Evolutionary conservation across 2,113 vertebrate genomes (phyloP).

Genomic region (Planiliza haematocheilus): DNA sequence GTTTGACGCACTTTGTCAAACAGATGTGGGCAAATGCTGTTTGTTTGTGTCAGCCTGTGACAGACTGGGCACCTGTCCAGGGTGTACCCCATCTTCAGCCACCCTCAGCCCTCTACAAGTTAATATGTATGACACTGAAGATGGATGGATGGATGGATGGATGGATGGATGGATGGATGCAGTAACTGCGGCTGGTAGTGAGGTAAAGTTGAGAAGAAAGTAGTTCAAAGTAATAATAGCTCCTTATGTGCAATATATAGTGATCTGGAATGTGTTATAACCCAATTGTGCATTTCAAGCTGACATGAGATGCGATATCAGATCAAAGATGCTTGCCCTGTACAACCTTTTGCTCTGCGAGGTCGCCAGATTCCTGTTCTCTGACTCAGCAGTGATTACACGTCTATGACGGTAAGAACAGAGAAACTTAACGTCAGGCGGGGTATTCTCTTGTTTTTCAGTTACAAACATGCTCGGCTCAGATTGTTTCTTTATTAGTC

Average conservation of each 20-base stretch:
- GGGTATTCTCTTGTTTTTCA: not conserved
- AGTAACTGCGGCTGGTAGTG: not conserved
- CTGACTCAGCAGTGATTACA: not conserved
- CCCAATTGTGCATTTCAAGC: not conserved
- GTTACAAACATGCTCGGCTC: not conserved
- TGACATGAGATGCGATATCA: not conserved
- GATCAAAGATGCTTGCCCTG: not conserved
- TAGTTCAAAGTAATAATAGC: not conserved
- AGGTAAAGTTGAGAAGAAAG: not conserved
- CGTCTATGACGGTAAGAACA: not conserved
- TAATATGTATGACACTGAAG: too few relatives aligned
- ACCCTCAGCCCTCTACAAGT: too few relatives aligned
- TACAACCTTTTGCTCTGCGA: constrained; percentile 6
- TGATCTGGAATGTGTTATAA: too few relatives aligned
- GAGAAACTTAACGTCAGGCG: not conserved
- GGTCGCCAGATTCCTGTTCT: constrained; percentile 14
- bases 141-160: too few relatives aligned
- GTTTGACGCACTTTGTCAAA: too few relatives aligned
- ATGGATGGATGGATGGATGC: too few relatives aligned
- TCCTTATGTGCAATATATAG: too few relatives aligned
- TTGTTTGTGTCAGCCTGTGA: too few relatives aligned
- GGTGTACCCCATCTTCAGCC: too few relatives aligned
- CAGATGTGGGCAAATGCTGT: too few relatives aligned
- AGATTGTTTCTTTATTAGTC: constrained; percentile 25
- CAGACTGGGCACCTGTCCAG: too few relatives aligned